These are phyloP conservation scores for Zonitis immaculata DNA, from an alignment of 2,888 invertebrate species.

Conservation along the genomic window DNA sequence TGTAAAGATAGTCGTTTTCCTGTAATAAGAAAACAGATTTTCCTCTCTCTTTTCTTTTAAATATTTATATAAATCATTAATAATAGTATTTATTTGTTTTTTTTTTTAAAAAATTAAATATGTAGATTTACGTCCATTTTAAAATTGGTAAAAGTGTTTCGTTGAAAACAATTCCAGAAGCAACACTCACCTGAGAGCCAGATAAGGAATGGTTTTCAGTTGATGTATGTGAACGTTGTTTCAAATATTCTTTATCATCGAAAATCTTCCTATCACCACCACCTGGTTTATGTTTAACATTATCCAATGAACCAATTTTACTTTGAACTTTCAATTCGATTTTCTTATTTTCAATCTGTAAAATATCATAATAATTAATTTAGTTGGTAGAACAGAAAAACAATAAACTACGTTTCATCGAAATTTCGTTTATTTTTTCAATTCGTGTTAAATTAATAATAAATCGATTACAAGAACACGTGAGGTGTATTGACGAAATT, in stretches of 20 bases:
- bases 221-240: conserved; percentile 59
- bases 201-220: conserved; percentile 54
- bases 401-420: too few relatives aligned
- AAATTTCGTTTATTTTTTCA: too few relatives aligned
- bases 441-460: too few relatives aligned
- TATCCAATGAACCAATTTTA: conserved; percentile 87
- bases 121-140: conserved; percentile 17
- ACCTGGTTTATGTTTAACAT: conserved; percentile 86
- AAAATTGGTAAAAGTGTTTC: conserved; percentile 23
- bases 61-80: too few relatives aligned
- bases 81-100: background rate
- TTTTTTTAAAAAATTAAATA: too few relatives aligned
- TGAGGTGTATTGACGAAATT: background rate
- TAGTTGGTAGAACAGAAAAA: background rate
- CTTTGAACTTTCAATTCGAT: conserved; percentile 89
- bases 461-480: too few relatives aligned
- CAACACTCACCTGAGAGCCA: conserved; percentile 53
- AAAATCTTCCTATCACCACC: conserved; percentile 93
- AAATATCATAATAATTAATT: too few relatives aligned
- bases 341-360: conserved; percentile 84
- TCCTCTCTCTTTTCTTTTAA: conserved; percentile 12
- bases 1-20: conserved; percentile 38
- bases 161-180: conserved; percentile 16
- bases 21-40: conserved; percentile 29
- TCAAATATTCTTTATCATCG: conserved; percentile 86